A percentile compares a stretch with the other conserved stretches of the same genome.
Evolutionary conservation across 2,797 vertebrate species (phyloP).

Genomic region (Triplophysa bombifrons): DNA sequence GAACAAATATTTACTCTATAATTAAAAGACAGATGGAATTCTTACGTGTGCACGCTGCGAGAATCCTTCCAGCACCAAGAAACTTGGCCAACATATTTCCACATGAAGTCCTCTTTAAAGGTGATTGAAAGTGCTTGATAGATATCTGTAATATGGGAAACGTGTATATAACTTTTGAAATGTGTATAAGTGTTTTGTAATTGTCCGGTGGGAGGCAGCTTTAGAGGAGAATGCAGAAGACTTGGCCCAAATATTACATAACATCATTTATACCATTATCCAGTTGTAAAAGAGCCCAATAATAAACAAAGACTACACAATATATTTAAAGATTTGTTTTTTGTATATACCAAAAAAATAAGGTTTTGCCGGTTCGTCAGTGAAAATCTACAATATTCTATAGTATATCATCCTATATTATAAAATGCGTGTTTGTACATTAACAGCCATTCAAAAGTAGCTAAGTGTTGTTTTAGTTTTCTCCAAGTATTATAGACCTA

Average conservation of each 20-base stretch:
- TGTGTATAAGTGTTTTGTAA: slow-evolving; percentile 19
- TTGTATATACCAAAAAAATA: too few relatives aligned
- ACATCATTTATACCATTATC: slow-evolving; percentile 6
- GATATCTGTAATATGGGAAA: slow-evolving; percentile 12
- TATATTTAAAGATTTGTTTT: too few relatives aligned
- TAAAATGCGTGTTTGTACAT: too few relatives aligned
- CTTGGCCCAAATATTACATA: slow-evolving; percentile 21
- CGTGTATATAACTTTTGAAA: slow-evolving; percentile 3
- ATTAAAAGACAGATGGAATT: slow-evolving; percentile 42
- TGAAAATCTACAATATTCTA: too few relatives aligned
- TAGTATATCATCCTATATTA: too few relatives aligned
- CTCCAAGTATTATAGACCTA: not conserved
- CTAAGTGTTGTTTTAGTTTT: not conserved
- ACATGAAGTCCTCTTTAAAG: slow-evolving; percentile 2
- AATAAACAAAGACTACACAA: too few relatives aligned
- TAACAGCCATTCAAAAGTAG: too few relatives aligned
- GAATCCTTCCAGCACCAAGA: slow-evolving; percentile 24
- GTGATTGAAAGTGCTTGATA: slow-evolving; percentile 46
- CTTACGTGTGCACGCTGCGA: slow-evolving; percentile 28
- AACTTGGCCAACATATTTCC: slow-evolving; percentile 20
- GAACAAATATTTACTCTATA: slow-evolving; percentile 57
- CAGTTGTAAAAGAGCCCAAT: not conserved
- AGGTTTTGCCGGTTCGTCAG: too few relatives aligned
- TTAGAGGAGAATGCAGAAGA: slow-evolving; percentile 8
- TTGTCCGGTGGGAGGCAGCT: slow-evolving; percentile 12